Percentiles rank a stretch among this genome's conserved stretches.
phyloP scores from a whole-genome alignment of 2,797 vertebrate species.

The Halcyon chelicuti region DNA sequence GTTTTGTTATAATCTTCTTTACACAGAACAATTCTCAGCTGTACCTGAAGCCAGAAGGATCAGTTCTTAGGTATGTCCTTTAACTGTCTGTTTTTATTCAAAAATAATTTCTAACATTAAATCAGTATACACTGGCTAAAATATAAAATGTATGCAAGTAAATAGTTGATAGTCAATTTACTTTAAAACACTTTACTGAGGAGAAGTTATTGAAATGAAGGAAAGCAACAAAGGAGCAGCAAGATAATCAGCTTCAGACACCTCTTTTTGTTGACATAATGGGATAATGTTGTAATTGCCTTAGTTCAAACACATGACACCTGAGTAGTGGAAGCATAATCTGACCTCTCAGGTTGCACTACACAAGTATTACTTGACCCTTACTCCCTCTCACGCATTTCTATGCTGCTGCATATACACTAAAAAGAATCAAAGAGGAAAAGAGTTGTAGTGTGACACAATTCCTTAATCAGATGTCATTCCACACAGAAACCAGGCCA shows the following conservation, averaged over 20 bases:
- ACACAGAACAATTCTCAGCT: not conserved
- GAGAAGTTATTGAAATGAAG: not conserved
- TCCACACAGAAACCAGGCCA: not conserved
- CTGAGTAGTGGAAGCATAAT: not conserved
- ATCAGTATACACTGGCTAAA: not conserved
- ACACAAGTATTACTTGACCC: not conserved
- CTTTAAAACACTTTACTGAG: not conserved
- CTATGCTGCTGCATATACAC: not conserved
- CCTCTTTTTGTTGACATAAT: conserved; percentile 16
- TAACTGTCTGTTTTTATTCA: not conserved
- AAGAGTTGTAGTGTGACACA: not conserved
- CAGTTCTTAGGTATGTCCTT: not conserved
- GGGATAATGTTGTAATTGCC: not conserved
- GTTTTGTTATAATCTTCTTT: not conserved
- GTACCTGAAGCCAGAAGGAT: not conserved
- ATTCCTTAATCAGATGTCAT: not conserved
- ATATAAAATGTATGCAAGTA: not conserved
- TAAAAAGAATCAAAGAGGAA: not conserved
- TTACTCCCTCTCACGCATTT: not conserved
- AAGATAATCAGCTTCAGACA: conserved; percentile 11
- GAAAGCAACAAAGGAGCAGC: not conserved
- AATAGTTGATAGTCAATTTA: not conserved
- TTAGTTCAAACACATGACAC: not conserved
- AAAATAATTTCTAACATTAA: not conserved
- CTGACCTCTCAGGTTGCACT: not conserved